phyloP scores from a whole-genome alignment of 2,113 vertebrate species.

The Neodontobutis hainanensis region DNA sequence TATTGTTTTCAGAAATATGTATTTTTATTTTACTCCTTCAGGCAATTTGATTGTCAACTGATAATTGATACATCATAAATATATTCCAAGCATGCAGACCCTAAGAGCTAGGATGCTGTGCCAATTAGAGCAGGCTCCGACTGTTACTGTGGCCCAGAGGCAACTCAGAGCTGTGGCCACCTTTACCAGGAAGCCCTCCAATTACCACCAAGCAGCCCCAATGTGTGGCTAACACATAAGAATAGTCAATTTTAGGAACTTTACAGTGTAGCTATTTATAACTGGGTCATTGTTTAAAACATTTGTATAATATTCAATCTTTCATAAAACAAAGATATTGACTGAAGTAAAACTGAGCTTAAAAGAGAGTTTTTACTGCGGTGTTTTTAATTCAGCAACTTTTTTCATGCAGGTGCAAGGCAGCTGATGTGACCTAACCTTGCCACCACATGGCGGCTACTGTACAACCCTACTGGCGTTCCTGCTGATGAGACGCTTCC shows the following conservation, averaged over 20 bases:
- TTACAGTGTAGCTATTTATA: not conserved
- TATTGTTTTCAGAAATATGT: not conserved
- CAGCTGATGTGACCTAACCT: conserved; percentile 71
- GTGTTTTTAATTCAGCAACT: conserved; percentile 39
- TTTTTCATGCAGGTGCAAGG: conserved; percentile 48
- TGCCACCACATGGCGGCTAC: conserved; percentile 64
- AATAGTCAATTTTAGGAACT: conserved; percentile 4
- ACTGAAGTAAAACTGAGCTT: conserved; percentile 20
- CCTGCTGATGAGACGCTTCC: conserved; percentile 61
- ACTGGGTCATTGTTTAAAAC: conserved; percentile 11
- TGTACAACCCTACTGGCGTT: conserved; percentile 55
- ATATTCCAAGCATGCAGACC: conserved; percentile 28
- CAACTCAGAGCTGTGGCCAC: conserved; percentile 54
- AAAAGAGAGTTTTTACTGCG: conserved; percentile 15
- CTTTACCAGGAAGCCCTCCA: conserved; percentile 67
- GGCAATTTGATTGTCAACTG: conserved; percentile 20
- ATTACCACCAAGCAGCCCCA: conserved; percentile 70
- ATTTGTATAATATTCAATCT: no score
- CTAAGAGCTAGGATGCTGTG: conserved; percentile 33
- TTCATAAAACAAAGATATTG: conserved; percentile 21
- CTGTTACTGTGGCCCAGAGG: conserved; percentile 61
- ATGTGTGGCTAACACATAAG: conserved; percentile 56
- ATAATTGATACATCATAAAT: conserved; percentile 29
- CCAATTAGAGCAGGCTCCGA: conserved; percentile 62
- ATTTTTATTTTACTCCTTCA: not conserved